Conservation (phyloP, 2,113 vertebrate species). For the Anarrhichthys ocellatus region DNA sequence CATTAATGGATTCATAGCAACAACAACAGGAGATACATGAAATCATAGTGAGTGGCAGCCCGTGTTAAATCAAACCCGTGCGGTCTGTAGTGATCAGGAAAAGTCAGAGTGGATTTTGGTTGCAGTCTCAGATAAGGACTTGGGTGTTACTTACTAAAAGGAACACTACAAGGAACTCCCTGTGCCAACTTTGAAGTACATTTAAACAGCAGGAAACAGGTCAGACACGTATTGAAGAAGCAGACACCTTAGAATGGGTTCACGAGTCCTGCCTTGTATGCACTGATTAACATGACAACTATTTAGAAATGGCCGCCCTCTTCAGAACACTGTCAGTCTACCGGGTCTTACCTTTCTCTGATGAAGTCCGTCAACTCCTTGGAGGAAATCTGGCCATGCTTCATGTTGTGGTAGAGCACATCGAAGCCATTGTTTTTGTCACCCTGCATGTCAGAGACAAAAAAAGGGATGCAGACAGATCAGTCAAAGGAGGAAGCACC, state of each 20-base stretch:
- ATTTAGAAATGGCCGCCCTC: no score
- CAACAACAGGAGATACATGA: no score
- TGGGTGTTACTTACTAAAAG: not conserved
- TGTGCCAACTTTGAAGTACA: not conserved
- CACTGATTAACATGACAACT: not conserved
- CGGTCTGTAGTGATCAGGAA: not conserved
- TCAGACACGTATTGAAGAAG: not conserved
- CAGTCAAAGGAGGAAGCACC: not conserved
- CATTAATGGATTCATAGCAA: not conserved
- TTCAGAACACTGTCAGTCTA: not conserved
- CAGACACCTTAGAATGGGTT: not conserved
- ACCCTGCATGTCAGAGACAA: slow-evolving; percentile 84
- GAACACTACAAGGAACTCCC: slow-evolving; percentile 5
- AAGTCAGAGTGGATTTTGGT: not conserved
- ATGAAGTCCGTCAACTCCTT: slow-evolving; percentile 98
- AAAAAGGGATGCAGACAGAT: slow-evolving; percentile 1
- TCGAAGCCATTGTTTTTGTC: slow-evolving; percentile 98
- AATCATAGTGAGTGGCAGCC: no score
- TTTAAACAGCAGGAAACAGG: slow-evolving; percentile 8
- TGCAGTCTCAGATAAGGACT: not conserved
- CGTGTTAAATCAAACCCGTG: not conserved
- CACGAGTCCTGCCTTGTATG: not conserved
- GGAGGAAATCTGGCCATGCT: slow-evolving; percentile 96
- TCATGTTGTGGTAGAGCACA: slow-evolving; percentile 99
- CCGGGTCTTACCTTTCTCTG: slow-evolving; percentile 91